Conservation (phyloP, 2,797 vertebrate genomes). For the Alectoris magna region DNA sequence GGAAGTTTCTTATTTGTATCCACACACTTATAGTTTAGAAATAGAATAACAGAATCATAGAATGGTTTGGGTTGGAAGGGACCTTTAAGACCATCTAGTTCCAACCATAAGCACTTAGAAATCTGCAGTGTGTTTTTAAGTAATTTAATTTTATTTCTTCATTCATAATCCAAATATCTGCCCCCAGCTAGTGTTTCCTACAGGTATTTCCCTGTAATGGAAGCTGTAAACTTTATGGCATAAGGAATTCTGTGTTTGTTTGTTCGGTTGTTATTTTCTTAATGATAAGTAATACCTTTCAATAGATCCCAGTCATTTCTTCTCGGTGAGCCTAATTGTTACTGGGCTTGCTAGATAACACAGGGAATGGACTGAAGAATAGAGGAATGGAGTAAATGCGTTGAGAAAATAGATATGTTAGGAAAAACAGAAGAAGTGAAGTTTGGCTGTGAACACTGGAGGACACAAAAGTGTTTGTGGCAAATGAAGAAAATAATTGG, state of each 20-base stretch:
- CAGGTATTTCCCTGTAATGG: background rate
- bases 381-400: background rate
- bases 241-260: background rate
- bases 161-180: background rate
- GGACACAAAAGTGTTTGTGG: background rate
- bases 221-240: background rate
- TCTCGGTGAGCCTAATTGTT: background rate
- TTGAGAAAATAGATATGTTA: background rate
- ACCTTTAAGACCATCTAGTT: too few species aligned
- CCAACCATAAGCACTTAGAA: background rate
- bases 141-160: background rate
- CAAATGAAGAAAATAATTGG: slow-evolving; percentile 33
- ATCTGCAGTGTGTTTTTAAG: background rate
- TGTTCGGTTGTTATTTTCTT: background rate
- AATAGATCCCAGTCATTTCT: slow-evolving; percentile 15
- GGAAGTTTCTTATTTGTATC: background rate
- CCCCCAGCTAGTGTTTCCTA: background rate
- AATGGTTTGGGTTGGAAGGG: too few species aligned
- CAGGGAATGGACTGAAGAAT: background rate
- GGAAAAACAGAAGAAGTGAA: background rate
- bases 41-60: too few species aligned
- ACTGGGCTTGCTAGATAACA: background rate
- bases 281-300: background rate
- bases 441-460: background rate
- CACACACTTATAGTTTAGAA: background rate